These are phyloP conservation scores for Vireo griseus DNA, from an alignment of 2,797 vertebrate genomes.

Conservation along the genomic window DNA sequence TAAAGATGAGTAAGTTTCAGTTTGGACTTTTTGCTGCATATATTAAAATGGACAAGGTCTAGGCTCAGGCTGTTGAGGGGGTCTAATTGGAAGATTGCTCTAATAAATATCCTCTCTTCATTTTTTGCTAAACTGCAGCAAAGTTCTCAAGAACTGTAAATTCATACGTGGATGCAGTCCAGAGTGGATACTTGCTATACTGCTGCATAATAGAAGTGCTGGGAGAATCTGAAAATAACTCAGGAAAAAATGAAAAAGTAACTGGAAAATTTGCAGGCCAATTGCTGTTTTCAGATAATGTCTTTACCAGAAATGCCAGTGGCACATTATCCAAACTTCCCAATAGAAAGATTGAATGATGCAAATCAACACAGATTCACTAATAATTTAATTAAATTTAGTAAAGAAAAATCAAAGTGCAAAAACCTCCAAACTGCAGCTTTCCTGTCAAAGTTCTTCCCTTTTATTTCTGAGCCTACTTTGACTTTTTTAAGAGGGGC, in stretches of 20 bases:
- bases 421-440: not conserved
- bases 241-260: not conserved
- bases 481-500: not conserved
- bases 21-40: not conserved
- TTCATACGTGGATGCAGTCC: not conserved
- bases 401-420: not conserved
- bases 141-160: not conserved
- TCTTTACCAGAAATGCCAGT: not conserved
- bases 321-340: not conserved
- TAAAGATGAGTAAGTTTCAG: not conserved
- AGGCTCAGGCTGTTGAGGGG: not conserved
- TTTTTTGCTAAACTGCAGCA: not conserved
- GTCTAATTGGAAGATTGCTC: not conserved
- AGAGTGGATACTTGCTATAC: not conserved
- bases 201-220: not conserved
- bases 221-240: not conserved
- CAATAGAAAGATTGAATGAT: not conserved
- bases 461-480: not conserved
- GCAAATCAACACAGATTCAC: not conserved
- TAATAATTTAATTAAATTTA: not conserved
- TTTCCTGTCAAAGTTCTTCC: not conserved
- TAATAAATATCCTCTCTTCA: not conserved
- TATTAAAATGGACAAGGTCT: not conserved
- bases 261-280: not conserved
- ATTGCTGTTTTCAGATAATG: not conserved